Percentiles rank a stretch among this genome's conserved stretches.
phyloP scores from a whole-genome alignment of 2,797 vertebrate species.

The Rhodeus uyekii region DNA sequence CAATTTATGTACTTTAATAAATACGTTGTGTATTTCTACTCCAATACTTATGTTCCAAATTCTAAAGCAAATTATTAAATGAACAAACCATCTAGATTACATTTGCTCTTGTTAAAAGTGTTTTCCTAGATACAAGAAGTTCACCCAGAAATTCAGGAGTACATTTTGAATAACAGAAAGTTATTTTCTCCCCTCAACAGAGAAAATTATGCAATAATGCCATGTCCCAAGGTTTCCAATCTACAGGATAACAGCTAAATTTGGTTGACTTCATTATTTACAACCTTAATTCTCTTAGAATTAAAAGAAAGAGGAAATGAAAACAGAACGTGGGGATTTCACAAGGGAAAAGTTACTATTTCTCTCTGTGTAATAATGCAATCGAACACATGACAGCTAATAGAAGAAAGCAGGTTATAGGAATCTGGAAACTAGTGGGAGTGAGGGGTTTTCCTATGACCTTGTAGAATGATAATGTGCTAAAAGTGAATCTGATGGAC shows the following conservation, averaged over 20 bases:
- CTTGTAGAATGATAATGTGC: not conserved
- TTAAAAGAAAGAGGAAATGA: slow-evolving; percentile 34
- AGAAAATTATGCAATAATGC: not conserved
- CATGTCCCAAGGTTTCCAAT: slow-evolving; percentile 12
- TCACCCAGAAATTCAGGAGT: not conserved
- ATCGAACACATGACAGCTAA: not conserved
- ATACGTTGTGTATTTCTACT: too few species aligned
- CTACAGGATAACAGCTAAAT: not conserved
- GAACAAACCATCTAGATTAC: slow-evolving; percentile 4
- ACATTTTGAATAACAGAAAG: not conserved
- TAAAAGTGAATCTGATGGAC: slow-evolving; percentile 3
- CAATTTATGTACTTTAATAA: slow-evolving; percentile 11
- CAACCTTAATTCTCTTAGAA: not conserved
- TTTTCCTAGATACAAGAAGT: slow-evolving; percentile 2
- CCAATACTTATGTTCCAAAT: not conserved
- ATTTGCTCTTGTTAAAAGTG: slow-evolving; percentile 4
- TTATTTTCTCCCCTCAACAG: slow-evolving; percentile 13
- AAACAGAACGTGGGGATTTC: slow-evolving; percentile 9
- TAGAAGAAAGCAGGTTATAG: not conserved
- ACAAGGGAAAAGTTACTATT: not conserved
- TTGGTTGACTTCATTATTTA: not conserved
- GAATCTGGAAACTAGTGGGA: not conserved
- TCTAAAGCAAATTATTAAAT: slow-evolving; percentile 1
- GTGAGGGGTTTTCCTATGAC: not conserved
- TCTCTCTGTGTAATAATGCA: not conserved